Base-by-base conservation (phyloP, 1,140 invertebrate species). In the Drosophila subobscura region DNA sequence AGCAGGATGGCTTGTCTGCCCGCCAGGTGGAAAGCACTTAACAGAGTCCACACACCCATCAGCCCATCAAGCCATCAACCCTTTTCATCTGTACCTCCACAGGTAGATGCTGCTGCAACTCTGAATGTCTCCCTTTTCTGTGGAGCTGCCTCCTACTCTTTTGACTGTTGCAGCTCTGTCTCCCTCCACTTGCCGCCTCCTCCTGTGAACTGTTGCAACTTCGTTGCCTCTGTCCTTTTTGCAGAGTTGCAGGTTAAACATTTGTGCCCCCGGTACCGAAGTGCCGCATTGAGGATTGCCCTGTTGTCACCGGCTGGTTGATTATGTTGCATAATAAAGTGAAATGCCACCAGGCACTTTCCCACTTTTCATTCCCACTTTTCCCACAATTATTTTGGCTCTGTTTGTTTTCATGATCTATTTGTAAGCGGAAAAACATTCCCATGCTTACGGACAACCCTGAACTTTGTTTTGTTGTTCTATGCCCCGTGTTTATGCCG, bases 241-340 rank as follows among this genome's bases (percentile, higher is more conserved):
- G 65, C 55, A 73, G 29, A 51, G 49, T 49, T 49, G 51, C 61
- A 61, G 78, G 53, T 72, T 72, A 64, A 56, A 66, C 79, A 66
- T 46, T 44, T 46, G 57, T 66, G 55, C 64, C 63, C 59, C 25
- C 16, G 10, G 33, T 37, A 12, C 33, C 10, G 8, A 65, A 65
- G 60, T 75, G 72, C 50, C 60, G 68, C 68, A 51, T 42, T 46
- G 65, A 60, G 79, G 74, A 70, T 77, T 83, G 58, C 33, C 27
- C 54, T 64, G 57, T 46, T 72, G 73, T 49, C 53, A 29, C 66
- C 49, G 71, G 65, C 37, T 70, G 60, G 61, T 73, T 85, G 81
- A 86, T 86, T 85, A 77, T 80, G 66, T 59, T 57, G 81, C 77
- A 85, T 85, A 80, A 85, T 86, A 86, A 80, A 86, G 59, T 72